Conservation (phyloP, 1,140 invertebrate species). For the Gonatopus flavifemur region DNA sequence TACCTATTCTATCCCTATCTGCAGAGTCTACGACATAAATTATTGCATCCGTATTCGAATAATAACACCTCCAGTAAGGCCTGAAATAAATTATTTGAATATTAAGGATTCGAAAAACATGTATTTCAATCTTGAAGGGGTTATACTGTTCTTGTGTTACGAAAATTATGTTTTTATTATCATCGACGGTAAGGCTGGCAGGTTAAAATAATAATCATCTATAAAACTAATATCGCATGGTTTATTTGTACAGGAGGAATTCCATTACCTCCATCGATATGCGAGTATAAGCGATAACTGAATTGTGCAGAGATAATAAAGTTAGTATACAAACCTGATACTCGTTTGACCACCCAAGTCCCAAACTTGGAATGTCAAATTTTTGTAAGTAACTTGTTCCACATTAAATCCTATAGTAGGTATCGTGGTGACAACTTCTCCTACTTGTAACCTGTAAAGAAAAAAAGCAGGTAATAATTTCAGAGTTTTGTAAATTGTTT, state of each 20-base stretch:
- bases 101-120: no score
- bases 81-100: slow-evolving; percentile 62
- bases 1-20: slow-evolving; percentile 97
- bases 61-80: slow-evolving; percentile 99
- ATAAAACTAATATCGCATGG: no score
- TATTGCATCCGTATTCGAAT: slow-evolving; percentile 99
- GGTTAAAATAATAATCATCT: no score
- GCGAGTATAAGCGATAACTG: no score
- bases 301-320: neutral
- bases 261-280: no score
- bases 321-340: slow-evolving; percentile 65
- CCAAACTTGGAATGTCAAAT: slow-evolving; percentile 97
- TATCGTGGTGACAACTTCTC: slow-evolving; percentile 99
- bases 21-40: slow-evolving; percentile 99
- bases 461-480: neutral
- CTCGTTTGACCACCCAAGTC: slow-evolving; percentile 98
- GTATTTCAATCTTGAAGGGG: no score
- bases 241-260: no score
- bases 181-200: no score
- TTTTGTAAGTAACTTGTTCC: slow-evolving; percentile 95
- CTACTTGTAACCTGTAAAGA: slow-evolving; percentile 81
- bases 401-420: slow-evolving; percentile 98
- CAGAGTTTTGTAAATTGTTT: neutral
- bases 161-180: no score
- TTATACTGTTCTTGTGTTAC: no score